Conservation (phyloP, 2,113 vertebrate genomes). For the Muscicapa adusta region DNA sequence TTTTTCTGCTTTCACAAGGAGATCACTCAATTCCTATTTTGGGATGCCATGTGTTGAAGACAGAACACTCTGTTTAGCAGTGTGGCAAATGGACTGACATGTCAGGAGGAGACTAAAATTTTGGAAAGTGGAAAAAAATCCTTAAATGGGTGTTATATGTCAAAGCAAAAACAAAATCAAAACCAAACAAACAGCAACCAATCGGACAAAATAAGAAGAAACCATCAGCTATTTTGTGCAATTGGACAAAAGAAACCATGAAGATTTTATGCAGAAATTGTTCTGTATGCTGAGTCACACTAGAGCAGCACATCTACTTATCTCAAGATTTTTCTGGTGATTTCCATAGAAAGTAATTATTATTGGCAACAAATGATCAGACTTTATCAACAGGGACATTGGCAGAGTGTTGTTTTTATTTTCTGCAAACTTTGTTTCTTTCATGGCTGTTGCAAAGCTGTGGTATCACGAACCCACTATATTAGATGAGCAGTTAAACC, state of each 20-base stretch:
- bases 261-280: background rate
- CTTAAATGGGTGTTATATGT: background rate
- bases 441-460: background rate
- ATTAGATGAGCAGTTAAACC: background rate
- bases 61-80: background rate
- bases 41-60: background rate
- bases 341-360: background rate
- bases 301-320: background rate
- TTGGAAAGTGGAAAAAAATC: background rate
- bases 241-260: background rate
- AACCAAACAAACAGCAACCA: accelerated
- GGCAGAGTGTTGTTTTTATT: background rate
- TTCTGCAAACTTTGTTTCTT: background rate
- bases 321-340: background rate
- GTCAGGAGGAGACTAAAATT: background rate
- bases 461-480: background rate
- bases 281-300: background rate
- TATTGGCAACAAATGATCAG: background rate
- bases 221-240: background rate
- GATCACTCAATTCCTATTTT: background rate
- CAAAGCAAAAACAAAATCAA: background rate
- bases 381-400: background rate
- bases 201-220: accelerated
- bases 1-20: background rate
- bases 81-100: background rate